Evolutionary conservation across 2,113 vertebrate genomes (phyloP).

Genomic region (Indicator maculatus): DNA sequence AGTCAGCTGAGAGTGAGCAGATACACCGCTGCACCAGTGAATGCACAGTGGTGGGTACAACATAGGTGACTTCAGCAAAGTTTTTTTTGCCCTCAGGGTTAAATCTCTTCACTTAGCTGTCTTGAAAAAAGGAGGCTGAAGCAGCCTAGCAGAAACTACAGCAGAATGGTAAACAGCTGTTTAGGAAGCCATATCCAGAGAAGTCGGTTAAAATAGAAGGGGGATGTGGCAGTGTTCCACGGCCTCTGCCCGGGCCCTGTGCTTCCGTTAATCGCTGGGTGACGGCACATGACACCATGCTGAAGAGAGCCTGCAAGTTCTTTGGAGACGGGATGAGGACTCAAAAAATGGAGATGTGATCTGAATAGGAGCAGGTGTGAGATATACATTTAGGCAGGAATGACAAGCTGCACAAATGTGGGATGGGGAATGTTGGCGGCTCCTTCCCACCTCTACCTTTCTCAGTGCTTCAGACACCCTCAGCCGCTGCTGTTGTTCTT

Average conservation of each 20-base stretch:
- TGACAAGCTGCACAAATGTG: conserved; percentile 72
- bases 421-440: conserved; percentile 66
- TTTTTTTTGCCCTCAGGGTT: not conserved
- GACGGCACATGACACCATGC: conserved; percentile 57
- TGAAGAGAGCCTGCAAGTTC: not conserved
- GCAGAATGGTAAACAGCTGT: not conserved
- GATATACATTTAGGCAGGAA: conserved; percentile 70
- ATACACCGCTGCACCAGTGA: not conserved
- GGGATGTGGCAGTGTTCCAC: conserved; percentile 43
- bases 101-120: not conserved
- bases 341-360: conserved; percentile 72
- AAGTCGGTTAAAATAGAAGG: conserved; percentile 41
- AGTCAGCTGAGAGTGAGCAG: not conserved
- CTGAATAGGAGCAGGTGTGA: conserved; percentile 69
- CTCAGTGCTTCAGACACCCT: not conserved
- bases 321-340: conserved; percentile 50
- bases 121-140: not conserved
- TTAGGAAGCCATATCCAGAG: not conserved
- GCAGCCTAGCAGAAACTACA: not conserved
- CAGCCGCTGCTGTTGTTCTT: conserved; percentile 21
- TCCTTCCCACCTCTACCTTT: conserved; percentile 62
- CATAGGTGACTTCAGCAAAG: not conserved
- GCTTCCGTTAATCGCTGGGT: conserved; percentile 66
- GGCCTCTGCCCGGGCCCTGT: conserved; percentile 14
- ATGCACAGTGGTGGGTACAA: not conserved